Percentiles rank a stretch among this genome's conserved stretches.
These are phyloP conservation scores for Lepus oiostolus DNA, from an alignment of 2,797 vertebrate genomes.

Conservation along the genomic window DNA sequence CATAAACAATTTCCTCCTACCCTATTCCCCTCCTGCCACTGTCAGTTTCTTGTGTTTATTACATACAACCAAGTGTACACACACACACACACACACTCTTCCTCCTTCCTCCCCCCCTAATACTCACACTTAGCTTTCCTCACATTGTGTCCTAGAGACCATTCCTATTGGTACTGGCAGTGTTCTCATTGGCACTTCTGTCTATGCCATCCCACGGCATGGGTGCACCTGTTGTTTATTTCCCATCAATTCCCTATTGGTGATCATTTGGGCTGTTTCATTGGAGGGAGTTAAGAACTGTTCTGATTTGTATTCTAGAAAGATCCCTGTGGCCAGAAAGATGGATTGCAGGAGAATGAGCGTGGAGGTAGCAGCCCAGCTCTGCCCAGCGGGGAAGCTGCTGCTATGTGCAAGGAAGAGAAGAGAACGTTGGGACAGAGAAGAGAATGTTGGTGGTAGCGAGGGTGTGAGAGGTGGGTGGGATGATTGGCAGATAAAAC, in stretches of 20 bases:
- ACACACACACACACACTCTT: rapidly evolving
- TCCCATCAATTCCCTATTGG: not conserved
- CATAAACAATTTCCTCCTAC: not conserved
- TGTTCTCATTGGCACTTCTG: not conserved
- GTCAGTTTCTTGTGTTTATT: not conserved
- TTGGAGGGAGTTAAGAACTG: not conserved
- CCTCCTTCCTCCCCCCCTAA: not conserved
- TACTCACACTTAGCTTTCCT: not conserved
- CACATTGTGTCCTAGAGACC: not conserved
- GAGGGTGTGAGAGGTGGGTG: not conserved
- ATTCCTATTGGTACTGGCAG: not conserved
- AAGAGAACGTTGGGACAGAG: not conserved
- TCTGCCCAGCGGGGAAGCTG: not conserved
- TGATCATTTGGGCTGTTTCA: slow-evolving; percentile 24
- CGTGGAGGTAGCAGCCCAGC: rapidly evolving
- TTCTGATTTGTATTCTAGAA: not conserved
- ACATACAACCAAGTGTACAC: not conserved
- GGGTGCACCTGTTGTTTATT: not conserved
- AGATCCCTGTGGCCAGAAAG: not conserved
- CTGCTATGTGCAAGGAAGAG: not conserved
- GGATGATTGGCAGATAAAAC: not conserved
- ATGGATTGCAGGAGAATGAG: not conserved
- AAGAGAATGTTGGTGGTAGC: not conserved
- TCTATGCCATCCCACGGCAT: not conserved
- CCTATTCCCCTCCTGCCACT: not conserved